Evolutionary conservation across 2,888 invertebrate genomes (phyloP), one percentile per base, ranked within the genome.

Genomic region (Habroteleia sp.): DNA sequence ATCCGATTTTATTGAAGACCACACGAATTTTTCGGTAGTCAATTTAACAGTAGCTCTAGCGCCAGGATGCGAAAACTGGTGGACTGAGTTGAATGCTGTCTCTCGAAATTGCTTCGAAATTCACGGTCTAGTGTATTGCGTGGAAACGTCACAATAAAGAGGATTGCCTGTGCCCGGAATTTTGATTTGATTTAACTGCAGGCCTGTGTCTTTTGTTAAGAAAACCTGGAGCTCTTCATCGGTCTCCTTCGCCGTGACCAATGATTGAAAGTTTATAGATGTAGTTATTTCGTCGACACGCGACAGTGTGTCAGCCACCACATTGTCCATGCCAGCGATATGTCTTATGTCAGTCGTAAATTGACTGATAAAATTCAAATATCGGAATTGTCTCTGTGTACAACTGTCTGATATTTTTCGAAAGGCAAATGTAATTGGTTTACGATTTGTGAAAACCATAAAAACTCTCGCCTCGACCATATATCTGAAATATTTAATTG

Each of bases 11-110:
- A 88, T 78, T 1, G 77, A 74, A 0, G 85, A 86, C 87, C 86
- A 88, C 0, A 87, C 81, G 46, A 79, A 88, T 0, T 85, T 74
- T 16, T 83, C 37, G 0, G 81, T 44, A 0, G 87, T 78, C 1
- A 86, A 20, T n/a, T 77, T 79, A 0, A 41, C 27, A 0, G 82
- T 82, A 0, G 77, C 69, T 3, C 69, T 75, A 0, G 72, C 44
- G 0, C 81, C 81, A 6, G 81, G 80, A 56, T 82, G 84, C 1
- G 77, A 62, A 2, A 84, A 60, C 0, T 66, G 62, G 41, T 87
- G 83, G 0, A 84, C 0, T 0, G 50, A 2, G 8, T 82, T 39
- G 23, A 80, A 80, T 3, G 72, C 56, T 7, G 8, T 7, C 1
- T 56, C 48, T 1, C 77, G 58, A 1, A 75, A 71, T 3, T 33